phyloP scores from a whole-genome alignment of 2,888 invertebrate species.

The Nycteola revayana region DNA sequence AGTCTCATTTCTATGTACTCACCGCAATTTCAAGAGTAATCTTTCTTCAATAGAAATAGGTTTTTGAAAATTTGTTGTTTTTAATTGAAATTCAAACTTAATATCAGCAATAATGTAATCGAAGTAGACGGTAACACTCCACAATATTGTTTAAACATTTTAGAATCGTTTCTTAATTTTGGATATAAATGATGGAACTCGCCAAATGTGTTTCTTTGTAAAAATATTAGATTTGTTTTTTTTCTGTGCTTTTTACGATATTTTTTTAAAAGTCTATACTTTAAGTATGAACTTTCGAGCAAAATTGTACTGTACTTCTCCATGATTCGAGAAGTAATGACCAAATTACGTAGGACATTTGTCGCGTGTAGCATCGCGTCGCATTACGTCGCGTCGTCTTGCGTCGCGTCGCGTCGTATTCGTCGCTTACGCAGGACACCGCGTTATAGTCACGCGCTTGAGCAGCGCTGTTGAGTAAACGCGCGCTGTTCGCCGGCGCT shows the following conservation, averaged over 20 bases:
- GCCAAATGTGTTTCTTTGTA: background rate
- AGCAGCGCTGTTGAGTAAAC: too few species aligned
- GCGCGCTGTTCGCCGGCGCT: too few species aligned
- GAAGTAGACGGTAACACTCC: conserved; percentile 16
- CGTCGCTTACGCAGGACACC: conserved; percentile 3
- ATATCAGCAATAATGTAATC: conserved; percentile 11
- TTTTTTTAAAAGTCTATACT: background rate
- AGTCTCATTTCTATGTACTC: conserved; percentile 13
- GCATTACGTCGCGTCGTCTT: background rate
- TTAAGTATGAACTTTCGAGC: conserved; percentile 1
- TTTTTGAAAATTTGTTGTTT: conserved; percentile 7
- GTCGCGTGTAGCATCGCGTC: conserved; percentile 1
- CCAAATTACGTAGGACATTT: conserved; percentile 6
- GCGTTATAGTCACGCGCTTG: too few species aligned
- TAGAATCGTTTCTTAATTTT: conserved; percentile 11
- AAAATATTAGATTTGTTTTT: conserved; percentile 1
- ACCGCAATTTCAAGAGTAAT: conserved; percentile 12
- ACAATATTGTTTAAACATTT: conserved; percentile 18
- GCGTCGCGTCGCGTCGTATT: conserved; percentile 2
- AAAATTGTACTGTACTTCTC: conserved; percentile 9
- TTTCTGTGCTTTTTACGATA: conserved; percentile 1
- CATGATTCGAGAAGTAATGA: conserved; percentile 9
- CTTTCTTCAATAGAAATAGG: conserved; percentile 11
- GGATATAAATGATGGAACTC: conserved; percentile 3
- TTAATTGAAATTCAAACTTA: conserved; percentile 11